Percentiles rank a stretch among this genome's conserved stretches.
These are phyloP conservation scores for Pterocles burchelli DNA, from an alignment of 2,113 vertebrate genomes.

Conservation along the genomic window DNA sequence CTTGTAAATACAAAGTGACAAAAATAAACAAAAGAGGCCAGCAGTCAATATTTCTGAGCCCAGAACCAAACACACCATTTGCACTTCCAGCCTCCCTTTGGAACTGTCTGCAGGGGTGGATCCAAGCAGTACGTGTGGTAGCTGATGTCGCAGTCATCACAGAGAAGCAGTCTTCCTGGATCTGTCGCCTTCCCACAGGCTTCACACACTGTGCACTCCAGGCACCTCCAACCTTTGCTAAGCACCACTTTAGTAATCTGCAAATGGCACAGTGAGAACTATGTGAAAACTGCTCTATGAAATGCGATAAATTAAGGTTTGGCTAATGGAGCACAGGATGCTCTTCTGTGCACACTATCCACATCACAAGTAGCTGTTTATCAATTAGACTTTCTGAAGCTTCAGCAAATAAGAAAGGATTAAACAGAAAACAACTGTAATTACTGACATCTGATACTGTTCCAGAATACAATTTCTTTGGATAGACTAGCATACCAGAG, in stretches of 20 bases:
- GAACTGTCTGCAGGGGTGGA: slow-evolving; percentile 93
- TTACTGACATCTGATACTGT: neutral
- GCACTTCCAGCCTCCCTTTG: slow-evolving; percentile 98
- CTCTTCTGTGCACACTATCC: neutral
- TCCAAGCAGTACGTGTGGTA: slow-evolving; percentile 98
- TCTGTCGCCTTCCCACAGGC: slow-evolving; percentile 94
- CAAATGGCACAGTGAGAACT: slow-evolving; percentile 9
- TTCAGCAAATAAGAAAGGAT: neutral
- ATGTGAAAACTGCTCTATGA: neutral
- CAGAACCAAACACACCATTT: slow-evolving; percentile 84
- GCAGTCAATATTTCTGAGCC: neutral
- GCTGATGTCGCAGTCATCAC: slow-evolving; percentile 98
- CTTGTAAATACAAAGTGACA: neutral
- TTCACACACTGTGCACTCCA: slow-evolving; percentile 97
- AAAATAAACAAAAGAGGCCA: neutral
- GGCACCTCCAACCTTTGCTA: slow-evolving; percentile 96
- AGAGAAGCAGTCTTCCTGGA: slow-evolving; percentile 90
- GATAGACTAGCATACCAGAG: neutral
- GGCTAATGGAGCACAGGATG: neutral
- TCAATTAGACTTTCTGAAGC: neutral
- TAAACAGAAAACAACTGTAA: neutral
- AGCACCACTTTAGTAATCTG: slow-evolving; percentile 94
- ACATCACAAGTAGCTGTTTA: neutral
- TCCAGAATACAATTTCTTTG: neutral
- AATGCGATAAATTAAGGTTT: neutral